These are phyloP conservation scores for Chirona hameri DNA, from an alignment of 2,888 invertebrate genomes.

Conservation along the genomic window DNA sequence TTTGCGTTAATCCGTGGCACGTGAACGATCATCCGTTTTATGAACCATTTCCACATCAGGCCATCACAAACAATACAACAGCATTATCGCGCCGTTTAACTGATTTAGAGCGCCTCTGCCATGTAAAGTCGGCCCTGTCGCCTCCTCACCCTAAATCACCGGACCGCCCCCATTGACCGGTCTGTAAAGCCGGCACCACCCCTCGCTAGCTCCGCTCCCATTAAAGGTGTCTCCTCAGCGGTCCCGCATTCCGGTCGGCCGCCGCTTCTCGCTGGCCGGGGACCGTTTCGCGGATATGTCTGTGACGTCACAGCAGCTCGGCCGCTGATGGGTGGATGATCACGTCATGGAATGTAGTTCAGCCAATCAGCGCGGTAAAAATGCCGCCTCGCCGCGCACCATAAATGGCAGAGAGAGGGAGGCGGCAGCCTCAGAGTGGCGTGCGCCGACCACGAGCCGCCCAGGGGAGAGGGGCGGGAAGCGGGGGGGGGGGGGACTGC, in stretches of 20 bases:
- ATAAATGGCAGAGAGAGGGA: background rate
- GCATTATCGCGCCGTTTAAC: no score
- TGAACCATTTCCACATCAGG: no score
- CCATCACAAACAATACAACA: no score
- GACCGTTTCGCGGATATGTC: background rate
- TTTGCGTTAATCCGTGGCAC: no score
- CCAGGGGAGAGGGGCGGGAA: no score
- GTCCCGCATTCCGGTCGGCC: background rate
- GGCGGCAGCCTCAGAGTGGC: background rate
- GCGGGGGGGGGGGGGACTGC: no score
- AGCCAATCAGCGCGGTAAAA: background rate
- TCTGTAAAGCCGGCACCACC: no score
- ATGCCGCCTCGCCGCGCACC: background rate
- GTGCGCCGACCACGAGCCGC: background rate
- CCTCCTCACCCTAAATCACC: no score
- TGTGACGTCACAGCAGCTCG: background rate
- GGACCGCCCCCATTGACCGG: no score
- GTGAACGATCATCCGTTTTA: no score
- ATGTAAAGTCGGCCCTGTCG: no score
- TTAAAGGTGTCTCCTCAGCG: background rate
- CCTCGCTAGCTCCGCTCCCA: background rate
- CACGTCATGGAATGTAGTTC: constrained; percentile 1
- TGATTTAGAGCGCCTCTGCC: no score
- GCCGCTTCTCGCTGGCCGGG: background rate
- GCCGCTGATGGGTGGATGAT: background rate